phyloP scores from a whole-genome alignment of 2,797 vertebrate species.

The Intellagama lesueurii region DNA sequence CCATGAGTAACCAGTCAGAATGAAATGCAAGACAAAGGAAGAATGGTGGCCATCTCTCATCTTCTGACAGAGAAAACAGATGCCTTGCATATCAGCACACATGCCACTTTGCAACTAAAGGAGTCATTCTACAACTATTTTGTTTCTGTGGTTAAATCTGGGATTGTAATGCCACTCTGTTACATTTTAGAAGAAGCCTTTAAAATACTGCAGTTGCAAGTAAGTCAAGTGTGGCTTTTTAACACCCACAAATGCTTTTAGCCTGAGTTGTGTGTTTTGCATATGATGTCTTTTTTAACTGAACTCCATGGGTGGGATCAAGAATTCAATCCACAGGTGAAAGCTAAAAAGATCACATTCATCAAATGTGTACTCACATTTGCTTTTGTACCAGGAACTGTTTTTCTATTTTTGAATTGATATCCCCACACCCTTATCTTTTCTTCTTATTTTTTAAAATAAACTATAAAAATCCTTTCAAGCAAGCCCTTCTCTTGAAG shows the following conservation, averaged over 20 bases:
- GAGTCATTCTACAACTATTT: constrained; percentile 48
- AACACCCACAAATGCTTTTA: background rate
- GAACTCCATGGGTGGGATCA: background rate
- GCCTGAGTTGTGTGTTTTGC: background rate
- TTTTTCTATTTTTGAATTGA: no score
- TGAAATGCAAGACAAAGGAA: background rate
- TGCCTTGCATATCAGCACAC: constrained; percentile 50
- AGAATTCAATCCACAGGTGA: no score
- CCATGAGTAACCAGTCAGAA: background rate
- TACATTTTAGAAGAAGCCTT: rapidly evolving
- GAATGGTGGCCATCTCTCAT: constrained; percentile 51
- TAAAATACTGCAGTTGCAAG: constrained; percentile 19
- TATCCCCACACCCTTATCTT: no score
- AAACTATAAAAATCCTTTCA: no score
- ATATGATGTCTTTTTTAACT: background rate
- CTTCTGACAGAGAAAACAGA: constrained; percentile 59
- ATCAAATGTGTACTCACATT: no score
- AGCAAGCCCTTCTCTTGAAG: no score
- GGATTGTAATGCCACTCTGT: background rate
- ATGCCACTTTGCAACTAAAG: constrained; percentile 49
- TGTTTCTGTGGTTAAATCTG: constrained; percentile 57
- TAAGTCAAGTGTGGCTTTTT: background rate
- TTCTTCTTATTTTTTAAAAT: no score
- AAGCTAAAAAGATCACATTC: no score
- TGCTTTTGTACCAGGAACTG: no score